Base-by-base conservation (phyloP, 2,113 vertebrate genomes). In the Nothocercus julius region DNA sequence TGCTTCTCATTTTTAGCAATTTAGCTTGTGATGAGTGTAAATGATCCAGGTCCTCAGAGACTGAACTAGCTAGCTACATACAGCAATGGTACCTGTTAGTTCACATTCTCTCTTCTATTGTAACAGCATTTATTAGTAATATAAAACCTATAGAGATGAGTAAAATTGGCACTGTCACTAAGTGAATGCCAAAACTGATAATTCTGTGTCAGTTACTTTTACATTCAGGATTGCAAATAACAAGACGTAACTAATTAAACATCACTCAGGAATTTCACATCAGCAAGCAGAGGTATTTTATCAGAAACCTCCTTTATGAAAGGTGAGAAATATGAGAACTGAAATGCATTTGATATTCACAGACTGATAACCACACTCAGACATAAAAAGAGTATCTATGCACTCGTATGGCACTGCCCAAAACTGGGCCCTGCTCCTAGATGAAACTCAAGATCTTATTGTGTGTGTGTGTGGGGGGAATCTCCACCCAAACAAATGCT, bases 1-100 rank as follows among this genome's bases (percentile, higher is more conserved):
- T 76, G 92, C 58, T 74, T 32, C 36, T 95, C 75, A 94, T 95
- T 94, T 89, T 62, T 36, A 81, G 93, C 86, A 21, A 81, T 94
- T 89, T 92, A 19, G 19, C 79, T 66, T 75, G 76, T 56, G 36
- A 38, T n/a, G 40, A 53, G 25, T 47, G 53, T 56, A 81, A 75
- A 88, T 56, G 49, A 83, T 32, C 45, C 1, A 11, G 82, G 32
- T 54, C 80, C 79, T 32, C 18, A 64, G 86, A 94, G 68, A 4
- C 18, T 82, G 22, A 51, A 66, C 15, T 38, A 59, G 59, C 7
- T 86, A 66, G 28, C 77, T 85, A 72, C 4, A 12, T 51, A 45
- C 5, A 85, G 58, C 12, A 78, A 24, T 44, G 11, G 45, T 9
- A 80, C 19, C 61, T 77, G 13, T 45, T 81, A 85, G 82, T 83